phyloP scores from a whole-genome alignment of 2,888 invertebrate genomes.

The Drosophila fungiperda region DNA sequence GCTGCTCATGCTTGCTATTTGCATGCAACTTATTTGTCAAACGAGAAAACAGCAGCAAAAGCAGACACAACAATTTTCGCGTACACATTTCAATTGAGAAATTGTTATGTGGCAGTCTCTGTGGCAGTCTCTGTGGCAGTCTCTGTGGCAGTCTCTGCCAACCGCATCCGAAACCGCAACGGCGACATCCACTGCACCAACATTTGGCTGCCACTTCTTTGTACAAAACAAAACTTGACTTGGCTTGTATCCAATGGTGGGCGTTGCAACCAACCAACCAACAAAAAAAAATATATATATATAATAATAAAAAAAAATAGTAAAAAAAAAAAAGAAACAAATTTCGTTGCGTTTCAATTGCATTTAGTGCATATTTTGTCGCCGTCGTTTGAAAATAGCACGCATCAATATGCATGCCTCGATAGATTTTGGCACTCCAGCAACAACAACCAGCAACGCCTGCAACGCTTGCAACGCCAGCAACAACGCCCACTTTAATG shows the following conservation, averaged over 20 bases:
- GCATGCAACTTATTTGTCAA: conserved; percentile 80
- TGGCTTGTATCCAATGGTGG: conserved; percentile 60
- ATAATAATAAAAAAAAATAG: background rate
- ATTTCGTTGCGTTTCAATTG: conserved; percentile 74
- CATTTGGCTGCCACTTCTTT: conserved; percentile 22
- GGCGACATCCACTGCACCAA: conserved; percentile 5
- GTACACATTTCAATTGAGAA: conserved; percentile 78
- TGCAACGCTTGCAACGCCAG: conserved; percentile 34
- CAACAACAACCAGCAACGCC: conserved; percentile 26
- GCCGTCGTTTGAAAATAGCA: conserved; percentile 59
- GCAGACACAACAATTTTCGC: conserved; percentile 70
- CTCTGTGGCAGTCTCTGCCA: conserved; percentile 59
- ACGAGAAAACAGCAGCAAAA: conserved; percentile 39
- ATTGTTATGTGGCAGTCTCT: conserved; percentile 69
- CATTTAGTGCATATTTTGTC: conserved; percentile 76
- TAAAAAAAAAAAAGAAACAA: background rate
- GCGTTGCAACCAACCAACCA: conserved; percentile 58
- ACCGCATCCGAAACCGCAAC: conserved; percentile 24
- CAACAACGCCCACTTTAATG: conserved; percentile 66
- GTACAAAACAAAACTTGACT: conserved; percentile 24
- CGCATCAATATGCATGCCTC: conserved; percentile 40
- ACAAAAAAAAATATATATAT: background rate
- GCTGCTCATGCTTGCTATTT: conserved; percentile 56
- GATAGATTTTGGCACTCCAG: conserved; percentile 68
- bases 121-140: conserved; percentile 65